A percentile compares a stretch with the other conserved stretches of the same genome.
These are phyloP conservation scores for Tridacna crocea DNA, from an alignment of 2,888 invertebrate species.

Conservation along the genomic window DNA sequence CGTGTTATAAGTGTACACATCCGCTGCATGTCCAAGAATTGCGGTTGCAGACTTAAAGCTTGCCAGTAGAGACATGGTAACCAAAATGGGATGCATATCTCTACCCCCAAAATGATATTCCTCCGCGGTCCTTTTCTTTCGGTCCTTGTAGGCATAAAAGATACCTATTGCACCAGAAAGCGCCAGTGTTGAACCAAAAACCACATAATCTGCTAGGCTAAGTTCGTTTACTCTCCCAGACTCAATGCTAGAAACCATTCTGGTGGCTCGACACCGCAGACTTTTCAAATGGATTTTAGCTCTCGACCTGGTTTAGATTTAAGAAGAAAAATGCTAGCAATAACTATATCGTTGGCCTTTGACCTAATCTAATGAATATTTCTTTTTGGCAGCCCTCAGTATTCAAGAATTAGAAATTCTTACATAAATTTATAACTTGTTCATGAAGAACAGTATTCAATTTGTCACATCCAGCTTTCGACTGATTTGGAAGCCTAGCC, in stretches of 20 bases:
- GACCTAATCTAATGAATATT: too few species aligned
- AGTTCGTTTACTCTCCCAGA: background rate
- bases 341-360: too few species aligned
- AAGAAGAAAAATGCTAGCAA: too few species aligned
- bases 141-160: background rate
- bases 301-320: too few species aligned
- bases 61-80: background rate
- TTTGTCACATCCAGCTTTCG: too few species aligned
- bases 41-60: constrained; percentile 8
- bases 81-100: constrained; percentile 8
- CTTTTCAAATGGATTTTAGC: too few species aligned
- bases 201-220: background rate
- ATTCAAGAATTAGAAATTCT: too few species aligned
- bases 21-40: constrained; percentile 4
- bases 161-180: constrained; percentile 5
- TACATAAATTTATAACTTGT: too few species aligned
- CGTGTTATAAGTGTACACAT: constrained; percentile 9
- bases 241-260: background rate
- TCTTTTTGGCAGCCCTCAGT: too few species aligned
- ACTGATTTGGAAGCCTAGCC: too few species aligned
- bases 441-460: too few species aligned
- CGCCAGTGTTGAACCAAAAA: background rate
- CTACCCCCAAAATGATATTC: constrained; percentile 2
- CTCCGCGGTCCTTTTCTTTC: constrained; percentile 1
- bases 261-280: background rate